phyloP scores from a whole-genome alignment of 1,140 invertebrate species.

The Drosophila busckii region DNA sequence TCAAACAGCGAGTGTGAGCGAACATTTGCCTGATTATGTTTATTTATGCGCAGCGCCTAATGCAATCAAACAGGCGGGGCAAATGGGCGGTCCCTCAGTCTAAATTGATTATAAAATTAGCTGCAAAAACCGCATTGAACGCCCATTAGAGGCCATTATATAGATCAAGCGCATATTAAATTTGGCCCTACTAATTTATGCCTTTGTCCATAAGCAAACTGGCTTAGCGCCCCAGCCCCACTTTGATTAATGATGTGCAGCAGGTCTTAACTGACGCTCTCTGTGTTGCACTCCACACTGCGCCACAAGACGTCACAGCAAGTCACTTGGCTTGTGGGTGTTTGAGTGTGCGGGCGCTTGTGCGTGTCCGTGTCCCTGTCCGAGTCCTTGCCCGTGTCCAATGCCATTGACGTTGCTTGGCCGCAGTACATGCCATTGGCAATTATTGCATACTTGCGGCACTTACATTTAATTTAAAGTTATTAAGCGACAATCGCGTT shows the following conservation, averaged over 20 bases:
- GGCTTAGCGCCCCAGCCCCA: slow-evolving; percentile 30
- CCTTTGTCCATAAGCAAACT: slow-evolving; percentile 31
- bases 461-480: slow-evolving; percentile 66
- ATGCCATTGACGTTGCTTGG: not conserved
- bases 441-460: slow-evolving; percentile 72
- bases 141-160: not conserved
- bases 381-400: not conserved
- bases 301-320: too few relatives aligned
- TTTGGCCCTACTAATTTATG: slow-evolving; percentile 56
- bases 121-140: slow-evolving; percentile 30
- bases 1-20: too few relatives aligned
- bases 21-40: slow-evolving; percentile 60
- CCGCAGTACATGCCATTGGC: slow-evolving; percentile 38
- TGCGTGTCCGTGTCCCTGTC: too few relatives aligned
- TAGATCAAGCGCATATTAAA: slow-evolving; percentile 43
- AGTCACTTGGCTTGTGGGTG: slow-evolving; percentile 17
- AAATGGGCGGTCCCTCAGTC: slow-evolving; percentile 22
- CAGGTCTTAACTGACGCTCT: slow-evolving; percentile 22
- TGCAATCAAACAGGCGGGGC: slow-evolving; percentile 55
- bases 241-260: slow-evolving; percentile 49
- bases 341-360: not conserved
- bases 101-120: slow-evolving; percentile 60
- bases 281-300: not conserved
- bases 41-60: slow-evolving; percentile 70
- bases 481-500: slow-evolving; percentile 49